These are phyloP conservation scores for Cyprinella venusta DNA, from an alignment of 2,797 vertebrate genomes.

Conservation along the genomic window DNA sequence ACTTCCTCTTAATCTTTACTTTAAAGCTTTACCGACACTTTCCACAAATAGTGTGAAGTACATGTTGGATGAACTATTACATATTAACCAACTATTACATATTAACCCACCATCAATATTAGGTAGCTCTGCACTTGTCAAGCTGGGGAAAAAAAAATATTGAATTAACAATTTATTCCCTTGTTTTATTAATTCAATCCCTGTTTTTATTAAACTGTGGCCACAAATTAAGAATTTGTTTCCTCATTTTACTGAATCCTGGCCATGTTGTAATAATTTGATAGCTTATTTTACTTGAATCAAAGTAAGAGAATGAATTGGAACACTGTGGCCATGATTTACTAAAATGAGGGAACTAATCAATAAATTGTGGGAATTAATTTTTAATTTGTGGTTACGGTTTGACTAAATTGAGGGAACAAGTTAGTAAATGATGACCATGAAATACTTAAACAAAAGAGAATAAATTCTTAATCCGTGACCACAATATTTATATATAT, in stretches of 20 bases:
- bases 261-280: neutral
- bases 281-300: neutral
- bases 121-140: neutral
- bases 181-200: neutral
- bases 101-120: neutral
- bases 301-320: neutral
- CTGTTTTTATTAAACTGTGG: neutral
- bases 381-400: too few species aligned
- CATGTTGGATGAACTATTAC: neutral
- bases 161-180: neutral
- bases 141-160: neutral
- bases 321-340: neutral
- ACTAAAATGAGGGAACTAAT: neutral
- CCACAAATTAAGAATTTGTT: neutral
- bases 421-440: too few species aligned
- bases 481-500: too few species aligned
- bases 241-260: neutral
- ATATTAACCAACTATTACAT: neutral
- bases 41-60: neutral
- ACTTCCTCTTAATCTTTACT: neutral
- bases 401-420: too few species aligned
- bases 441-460: too few species aligned
- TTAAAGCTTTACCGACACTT: neutral
- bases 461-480: neutral
- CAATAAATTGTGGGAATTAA: too few species aligned